A percentile compares a stretch with the other conserved stretches of the same genome.
Conservation (phyloP, 2,797 vertebrate genomes). For the Meda fulgida region DNA sequence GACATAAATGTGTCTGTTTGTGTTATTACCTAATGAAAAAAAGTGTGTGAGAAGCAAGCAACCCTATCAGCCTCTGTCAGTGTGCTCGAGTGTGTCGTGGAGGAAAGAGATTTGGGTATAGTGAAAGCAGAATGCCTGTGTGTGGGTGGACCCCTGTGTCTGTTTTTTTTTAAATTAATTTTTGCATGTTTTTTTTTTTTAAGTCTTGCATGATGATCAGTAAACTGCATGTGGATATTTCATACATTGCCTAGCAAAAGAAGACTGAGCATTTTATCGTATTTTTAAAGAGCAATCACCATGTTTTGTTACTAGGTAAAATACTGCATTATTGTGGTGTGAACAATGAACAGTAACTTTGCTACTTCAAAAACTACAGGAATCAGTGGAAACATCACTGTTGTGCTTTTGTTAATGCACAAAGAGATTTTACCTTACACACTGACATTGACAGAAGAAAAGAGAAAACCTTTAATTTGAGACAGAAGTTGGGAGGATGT, state of each 20-base stretch:
- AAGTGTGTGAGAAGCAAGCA: constrained; percentile 35
- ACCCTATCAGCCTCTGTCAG: constrained; percentile 53
- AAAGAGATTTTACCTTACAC: constrained; percentile 59
- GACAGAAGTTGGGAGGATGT: constrained; percentile 33
- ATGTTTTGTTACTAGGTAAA: constrained; percentile 11
- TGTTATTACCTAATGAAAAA: constrained; percentile 24
- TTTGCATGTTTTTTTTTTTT: not conserved
- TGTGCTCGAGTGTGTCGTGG: constrained; percentile 50
- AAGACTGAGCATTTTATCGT: not conserved
- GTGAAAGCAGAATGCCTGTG: constrained; percentile 43
- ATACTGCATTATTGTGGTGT: not conserved
- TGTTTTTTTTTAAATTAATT: constrained; percentile 36
- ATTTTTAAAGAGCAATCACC: constrained; percentile 10
- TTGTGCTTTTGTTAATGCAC: not conserved
- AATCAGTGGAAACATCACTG: constrained; percentile 16
- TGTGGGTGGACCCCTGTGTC: constrained; percentile 53
- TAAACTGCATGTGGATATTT: not conserved
- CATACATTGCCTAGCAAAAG: constrained; percentile 13
- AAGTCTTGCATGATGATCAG: constrained; percentile 24
- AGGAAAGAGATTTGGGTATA: constrained; percentile 53
- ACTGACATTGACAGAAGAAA: constrained; percentile 58
- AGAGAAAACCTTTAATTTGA: constrained; percentile 59
- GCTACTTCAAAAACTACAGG: not conserved
- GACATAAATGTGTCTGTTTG: constrained; percentile 30
- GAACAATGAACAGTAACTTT: not conserved